Conservation (phyloP, 2,888 invertebrate genomes). For the Mylabris sibirica region DNA sequence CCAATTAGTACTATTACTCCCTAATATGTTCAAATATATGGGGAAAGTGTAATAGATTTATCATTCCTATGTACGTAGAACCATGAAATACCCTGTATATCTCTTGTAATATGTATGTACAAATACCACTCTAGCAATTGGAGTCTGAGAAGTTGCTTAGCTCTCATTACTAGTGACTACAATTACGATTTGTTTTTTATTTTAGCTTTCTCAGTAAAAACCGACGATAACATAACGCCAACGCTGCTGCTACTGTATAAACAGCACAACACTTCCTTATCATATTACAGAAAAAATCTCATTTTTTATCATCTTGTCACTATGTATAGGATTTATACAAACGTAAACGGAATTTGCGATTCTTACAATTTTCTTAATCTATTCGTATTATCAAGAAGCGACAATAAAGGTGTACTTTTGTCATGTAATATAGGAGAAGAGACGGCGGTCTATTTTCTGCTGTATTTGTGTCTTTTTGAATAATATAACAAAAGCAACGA, state of each 20-base stretch:
- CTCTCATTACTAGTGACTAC: background rate
- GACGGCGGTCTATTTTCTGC: slow-evolving; percentile 3
- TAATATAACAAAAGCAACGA: no score
- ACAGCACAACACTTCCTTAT: background rate
- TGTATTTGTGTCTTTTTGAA: slow-evolving; percentile 10
- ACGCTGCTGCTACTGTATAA: background rate
- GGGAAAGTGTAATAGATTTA: no score
- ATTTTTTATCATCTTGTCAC: background rate
- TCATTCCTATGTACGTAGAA: no score
- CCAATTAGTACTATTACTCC: no score
- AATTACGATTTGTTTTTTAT: background rate
- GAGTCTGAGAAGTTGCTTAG: background rate
- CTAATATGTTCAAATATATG: no score
- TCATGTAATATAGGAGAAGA: no score
- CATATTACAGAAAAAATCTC: background rate
- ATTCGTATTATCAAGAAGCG: no score
- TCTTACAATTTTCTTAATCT: background rate
- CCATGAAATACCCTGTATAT: no score
- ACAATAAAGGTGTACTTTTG: no score
- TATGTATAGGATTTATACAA: no score
- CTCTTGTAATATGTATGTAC: no score
- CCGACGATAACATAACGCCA: slow-evolving; percentile 6
- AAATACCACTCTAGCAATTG: background rate
- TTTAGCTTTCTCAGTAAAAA: slow-evolving; percentile 10
- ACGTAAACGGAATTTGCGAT: background rate